A percentile compares a stretch with the other conserved stretches of the same genome.
These are phyloP conservation scores for Danionella cerebrum DNA, from an alignment of 2,113 vertebrate species.

Conservation along the genomic window DNA sequence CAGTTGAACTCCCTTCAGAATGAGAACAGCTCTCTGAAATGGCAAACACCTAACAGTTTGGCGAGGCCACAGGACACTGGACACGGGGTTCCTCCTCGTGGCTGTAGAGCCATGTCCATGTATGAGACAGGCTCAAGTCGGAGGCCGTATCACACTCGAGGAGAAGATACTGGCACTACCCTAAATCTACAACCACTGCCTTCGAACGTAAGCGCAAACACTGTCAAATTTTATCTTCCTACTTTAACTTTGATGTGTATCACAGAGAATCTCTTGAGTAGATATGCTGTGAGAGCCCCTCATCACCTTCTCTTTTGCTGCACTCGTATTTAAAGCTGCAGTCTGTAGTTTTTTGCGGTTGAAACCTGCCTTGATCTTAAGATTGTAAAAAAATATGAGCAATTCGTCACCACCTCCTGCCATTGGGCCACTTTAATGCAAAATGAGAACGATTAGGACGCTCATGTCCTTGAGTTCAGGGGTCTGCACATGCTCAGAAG, in stretches of 20 bases:
- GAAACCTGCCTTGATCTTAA: too few relatives aligned
- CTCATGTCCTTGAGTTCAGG: too few relatives aligned
- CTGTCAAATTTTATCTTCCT: conserved; percentile 3
- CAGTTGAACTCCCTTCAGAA: conserved; percentile 95
- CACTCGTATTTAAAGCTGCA: background rate
- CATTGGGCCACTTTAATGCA: too few relatives aligned
- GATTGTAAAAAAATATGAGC: too few relatives aligned
- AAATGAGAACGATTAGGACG: too few relatives aligned
- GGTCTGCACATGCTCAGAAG: too few relatives aligned
- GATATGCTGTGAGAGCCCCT: background rate
- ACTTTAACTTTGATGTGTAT: background rate
- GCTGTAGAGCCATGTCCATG: conserved; percentile 96
- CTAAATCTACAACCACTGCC: conserved; percentile 86
- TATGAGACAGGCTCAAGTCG: conserved; percentile 92
- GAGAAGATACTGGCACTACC: conserved; percentile 76
- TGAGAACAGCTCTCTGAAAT: conserved; percentile 88
- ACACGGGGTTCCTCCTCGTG: conserved; percentile 75
- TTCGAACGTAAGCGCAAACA: conserved; percentile 81
- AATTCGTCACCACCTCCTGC: too few relatives aligned
- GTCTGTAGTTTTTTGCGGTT: too few relatives aligned
- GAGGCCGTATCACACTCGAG: conserved; percentile 83
- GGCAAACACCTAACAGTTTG: conserved; percentile 76
- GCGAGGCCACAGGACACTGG: conserved; percentile 71
- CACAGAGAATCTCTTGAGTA: background rate
- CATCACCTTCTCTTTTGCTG: conserved; percentile 16